A percentile compares a stretch with the other conserved stretches of the same genome.
Evolutionary conservation across 2,113 vertebrate species (phyloP).

Genomic region (Gulo gulo): DNA sequence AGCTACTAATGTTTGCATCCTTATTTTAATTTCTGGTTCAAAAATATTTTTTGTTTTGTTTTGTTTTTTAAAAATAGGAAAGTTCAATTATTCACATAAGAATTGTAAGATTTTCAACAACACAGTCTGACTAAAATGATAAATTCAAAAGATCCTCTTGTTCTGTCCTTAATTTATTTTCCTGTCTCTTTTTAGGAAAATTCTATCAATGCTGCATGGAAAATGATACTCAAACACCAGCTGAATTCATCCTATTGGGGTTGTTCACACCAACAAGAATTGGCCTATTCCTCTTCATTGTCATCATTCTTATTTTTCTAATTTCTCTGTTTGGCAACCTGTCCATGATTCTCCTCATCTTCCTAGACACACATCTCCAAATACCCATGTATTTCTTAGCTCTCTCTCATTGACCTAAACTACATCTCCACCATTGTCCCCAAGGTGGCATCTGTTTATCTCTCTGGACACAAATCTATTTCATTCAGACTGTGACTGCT

Average conservation of each 20-base stretch:
- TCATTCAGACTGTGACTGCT: not conserved
- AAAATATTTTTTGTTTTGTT: too few species aligned
- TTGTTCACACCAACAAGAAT: not conserved
- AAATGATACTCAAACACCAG: not conserved
- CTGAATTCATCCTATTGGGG: not conserved
- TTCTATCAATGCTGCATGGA: not conserved
- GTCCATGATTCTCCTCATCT: not conserved
- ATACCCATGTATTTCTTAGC: not conserved
- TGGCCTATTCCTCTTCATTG: not conserved
- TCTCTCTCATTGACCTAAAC: not conserved
- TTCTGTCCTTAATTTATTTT: not conserved
- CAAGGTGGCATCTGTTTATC: not conserved
- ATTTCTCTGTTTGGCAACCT: not conserved
- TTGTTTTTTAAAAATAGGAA: not conserved
- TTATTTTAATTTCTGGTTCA: not conserved
- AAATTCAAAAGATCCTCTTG: not conserved
- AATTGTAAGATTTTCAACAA: not conserved
- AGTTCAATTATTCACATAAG: not conserved
- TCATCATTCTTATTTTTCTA: not conserved
- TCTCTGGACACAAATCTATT: not conserved
- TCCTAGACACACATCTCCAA: not conserved
- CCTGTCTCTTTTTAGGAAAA: not conserved
- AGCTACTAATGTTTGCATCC: not conserved
- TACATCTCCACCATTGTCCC: not conserved
- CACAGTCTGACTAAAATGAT: not conserved